phyloP scores from a whole-genome alignment of 2,797 vertebrate species.

The Nyctalus aviator region DNA sequence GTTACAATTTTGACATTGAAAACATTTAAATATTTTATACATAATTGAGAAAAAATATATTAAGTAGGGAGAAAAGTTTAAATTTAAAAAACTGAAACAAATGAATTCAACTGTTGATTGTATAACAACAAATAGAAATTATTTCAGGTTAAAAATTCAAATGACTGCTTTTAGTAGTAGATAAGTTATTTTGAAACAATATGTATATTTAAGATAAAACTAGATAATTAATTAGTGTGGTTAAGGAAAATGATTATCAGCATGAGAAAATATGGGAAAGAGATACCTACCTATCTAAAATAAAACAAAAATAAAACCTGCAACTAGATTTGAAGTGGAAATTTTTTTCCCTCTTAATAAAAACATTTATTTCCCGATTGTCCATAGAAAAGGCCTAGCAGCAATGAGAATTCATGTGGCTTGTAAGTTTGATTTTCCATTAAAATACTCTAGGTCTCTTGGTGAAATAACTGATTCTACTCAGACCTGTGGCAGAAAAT shows the following conservation, averaged over 20 bases:
- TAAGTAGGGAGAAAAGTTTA: not conserved
- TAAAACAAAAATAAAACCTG: not conserved
- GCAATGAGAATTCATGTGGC: not conserved
- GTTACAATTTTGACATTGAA: not conserved
- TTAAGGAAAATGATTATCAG: not conserved
- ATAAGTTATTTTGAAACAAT: slow-evolving; percentile 8
- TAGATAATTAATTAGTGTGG: not conserved
- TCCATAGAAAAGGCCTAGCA: not conserved
- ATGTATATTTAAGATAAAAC: not conserved
- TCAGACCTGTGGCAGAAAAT: not conserved
- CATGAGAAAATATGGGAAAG: not conserved
- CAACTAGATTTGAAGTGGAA: not conserved
- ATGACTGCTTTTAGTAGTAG: not conserved
- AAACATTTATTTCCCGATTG: not conserved
- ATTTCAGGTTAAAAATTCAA: not conserved
- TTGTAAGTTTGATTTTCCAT: not conserved
- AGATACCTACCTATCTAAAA: not conserved
- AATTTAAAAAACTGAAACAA: not conserved
- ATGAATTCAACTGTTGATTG: not conserved
- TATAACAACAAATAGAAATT: not conserved
- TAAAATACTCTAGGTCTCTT: not conserved
- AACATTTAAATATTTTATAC: not conserved
- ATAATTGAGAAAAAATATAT: not conserved
- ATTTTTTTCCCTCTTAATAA: not conserved
- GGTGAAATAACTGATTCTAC: not conserved